Evolutionary conservation across 37 sponge, comb jelly and placozoan species (phyloP), one percentile per base, ranked within the genome.

Genomic region (Theonella swinhoei): DNA sequence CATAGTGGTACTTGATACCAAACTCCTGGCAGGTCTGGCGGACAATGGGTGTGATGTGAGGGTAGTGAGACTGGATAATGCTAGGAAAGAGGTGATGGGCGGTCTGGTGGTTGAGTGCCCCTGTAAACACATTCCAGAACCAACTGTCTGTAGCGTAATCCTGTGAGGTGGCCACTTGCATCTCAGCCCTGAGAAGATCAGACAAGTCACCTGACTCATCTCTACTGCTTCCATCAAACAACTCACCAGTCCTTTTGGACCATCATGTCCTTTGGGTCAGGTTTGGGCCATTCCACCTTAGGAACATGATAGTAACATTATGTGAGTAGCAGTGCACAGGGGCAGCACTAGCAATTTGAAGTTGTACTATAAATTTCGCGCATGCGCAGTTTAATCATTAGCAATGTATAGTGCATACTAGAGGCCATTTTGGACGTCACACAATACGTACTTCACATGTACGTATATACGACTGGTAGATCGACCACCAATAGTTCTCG

Each of bases 61-160:
- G 87, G 59, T 93, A 96, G 83, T 93, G 91, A 28, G 85, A 91
- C 88, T 96, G 96, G 59, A 90, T 87, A n/a, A 95, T 79, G 32
- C 85, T 76, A 28, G 91, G 91, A 73, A 90, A 90, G 39, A 90
- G 61, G 38, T 90, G 91, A 76, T 90, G 91, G n/a, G 80, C 77
- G 23, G 91, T 90, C 42, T 90, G 91, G 79, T 85, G 81, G 74
- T 90, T 90, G 33, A 90, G 76, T 32, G 85, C 80, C 32, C 91
- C 91, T 33, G 91, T 84, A 72, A 85, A 75, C 20, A 85, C 87
- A 11, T 74, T 74, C 74, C 73, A 86, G 73, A 89, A 89, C 90
- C 90, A 89, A 36, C 83, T 82, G 70, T 84, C 80, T 23, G 90
- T 89, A 14, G 84, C 79, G 54, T 85, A 90, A 76, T 90, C 91